phyloP scores from a whole-genome alignment of 2,888 invertebrate genomes.

The Venustoraphidia nigricollis region DNA sequence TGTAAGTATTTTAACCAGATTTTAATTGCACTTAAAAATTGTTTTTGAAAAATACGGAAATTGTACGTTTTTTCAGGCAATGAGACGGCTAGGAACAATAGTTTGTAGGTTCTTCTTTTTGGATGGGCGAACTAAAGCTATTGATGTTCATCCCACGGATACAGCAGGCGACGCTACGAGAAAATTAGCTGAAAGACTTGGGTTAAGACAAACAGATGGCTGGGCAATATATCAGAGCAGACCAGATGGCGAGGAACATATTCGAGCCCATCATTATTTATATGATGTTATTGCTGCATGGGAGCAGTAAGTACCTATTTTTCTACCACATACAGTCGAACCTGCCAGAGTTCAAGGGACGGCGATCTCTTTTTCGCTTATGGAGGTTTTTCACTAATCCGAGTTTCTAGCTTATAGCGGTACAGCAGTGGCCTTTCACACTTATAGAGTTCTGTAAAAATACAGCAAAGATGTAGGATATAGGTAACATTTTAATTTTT shows the following conservation, averaged over 20 bases:
- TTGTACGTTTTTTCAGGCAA: slow-evolving; percentile 42
- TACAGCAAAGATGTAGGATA: too few species aligned
- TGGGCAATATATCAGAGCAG: slow-evolving; percentile 91
- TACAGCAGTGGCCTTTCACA: too few species aligned
- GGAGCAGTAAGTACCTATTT: slow-evolving; percentile 55
- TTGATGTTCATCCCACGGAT: slow-evolving; percentile 89
- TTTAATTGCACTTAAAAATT: background rate
- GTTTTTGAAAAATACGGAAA: background rate
- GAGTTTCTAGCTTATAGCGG: too few species aligned
- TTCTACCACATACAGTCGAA: too few species aligned
- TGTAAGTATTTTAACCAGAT: slow-evolving; percentile 34
- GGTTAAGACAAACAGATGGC: slow-evolving; percentile 69
- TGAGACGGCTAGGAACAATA: slow-evolving; percentile 79
- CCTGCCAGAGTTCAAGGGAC: too few species aligned
- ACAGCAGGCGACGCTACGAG: slow-evolving; percentile 83
- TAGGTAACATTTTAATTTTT: too few species aligned
- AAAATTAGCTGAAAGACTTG: slow-evolving; percentile 76
- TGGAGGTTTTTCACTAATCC: too few species aligned
- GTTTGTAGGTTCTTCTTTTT: slow-evolving; percentile 90
- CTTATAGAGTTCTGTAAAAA: too few species aligned
- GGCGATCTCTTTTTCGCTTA: too few species aligned
- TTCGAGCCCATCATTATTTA: slow-evolving; percentile 78
- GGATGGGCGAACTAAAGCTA: slow-evolving; percentile 88
- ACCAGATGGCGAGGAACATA: slow-evolving; percentile 77
- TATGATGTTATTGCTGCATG: slow-evolving; percentile 90